A percentile compares a stretch with the other conserved stretches of the same genome.
phyloP scores from a whole-genome alignment of 2,888 invertebrate species.

The Acanthosepion esculentum region DNA sequence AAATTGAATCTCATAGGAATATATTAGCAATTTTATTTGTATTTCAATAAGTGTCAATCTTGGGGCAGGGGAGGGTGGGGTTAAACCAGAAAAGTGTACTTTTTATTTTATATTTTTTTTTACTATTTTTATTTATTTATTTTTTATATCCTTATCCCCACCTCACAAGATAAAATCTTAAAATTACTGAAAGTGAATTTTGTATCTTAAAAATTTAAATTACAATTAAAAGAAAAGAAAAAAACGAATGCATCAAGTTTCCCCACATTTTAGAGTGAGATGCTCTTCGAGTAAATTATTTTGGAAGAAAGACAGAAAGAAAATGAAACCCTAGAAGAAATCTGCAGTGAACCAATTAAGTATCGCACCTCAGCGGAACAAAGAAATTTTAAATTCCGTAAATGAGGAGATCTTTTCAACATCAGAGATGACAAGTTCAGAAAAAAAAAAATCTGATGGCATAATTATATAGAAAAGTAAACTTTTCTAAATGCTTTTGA shows the following conservation, averaged over 20 bases:
- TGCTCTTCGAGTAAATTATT: background rate
- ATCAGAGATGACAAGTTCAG: background rate
- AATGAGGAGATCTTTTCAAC: background rate
- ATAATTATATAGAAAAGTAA: too few species aligned
- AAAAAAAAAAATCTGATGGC: background rate
- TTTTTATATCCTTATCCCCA: background rate
- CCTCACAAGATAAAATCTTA: background rate
- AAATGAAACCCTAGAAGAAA: too few species aligned
- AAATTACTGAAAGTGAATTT: too few species aligned
- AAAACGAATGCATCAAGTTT: background rate
- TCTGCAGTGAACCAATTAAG: too few species aligned
- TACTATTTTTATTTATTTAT: background rate
- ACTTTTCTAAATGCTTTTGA: too few species aligned
- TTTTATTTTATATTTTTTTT: background rate
- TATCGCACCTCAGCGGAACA: too few species aligned
- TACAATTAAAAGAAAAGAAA: too few species aligned
- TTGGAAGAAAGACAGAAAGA: too few species aligned
- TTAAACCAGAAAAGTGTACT: background rate
- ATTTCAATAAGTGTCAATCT: background rate
- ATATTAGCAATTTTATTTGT: background rate
- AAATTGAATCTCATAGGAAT: background rate
- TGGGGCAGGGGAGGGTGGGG: background rate
- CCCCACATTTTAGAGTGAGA: background rate
- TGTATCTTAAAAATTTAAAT: too few species aligned
- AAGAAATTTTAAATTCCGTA: background rate